These are phyloP conservation scores for Calyptomena viridis DNA, from an alignment of 2,113 vertebrate species.

Conservation along the genomic window DNA sequence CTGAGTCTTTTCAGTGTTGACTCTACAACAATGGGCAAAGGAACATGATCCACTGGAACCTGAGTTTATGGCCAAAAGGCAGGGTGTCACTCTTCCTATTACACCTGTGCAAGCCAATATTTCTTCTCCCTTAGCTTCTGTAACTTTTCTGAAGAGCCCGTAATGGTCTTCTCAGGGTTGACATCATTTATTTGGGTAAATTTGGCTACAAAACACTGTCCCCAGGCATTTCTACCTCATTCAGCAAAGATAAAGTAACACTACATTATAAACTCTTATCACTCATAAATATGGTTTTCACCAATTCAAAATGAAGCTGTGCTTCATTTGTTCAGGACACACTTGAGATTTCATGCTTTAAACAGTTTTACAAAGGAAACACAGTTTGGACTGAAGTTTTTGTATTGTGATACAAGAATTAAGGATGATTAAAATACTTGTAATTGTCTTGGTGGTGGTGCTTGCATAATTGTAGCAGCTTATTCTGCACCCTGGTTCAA, in stretches of 20 bases:
- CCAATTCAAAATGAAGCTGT: not conserved
- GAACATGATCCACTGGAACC: not conserved
- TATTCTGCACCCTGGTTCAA: not conserved
- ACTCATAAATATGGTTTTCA: not conserved
- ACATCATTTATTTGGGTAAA: not conserved
- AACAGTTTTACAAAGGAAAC: not conserved
- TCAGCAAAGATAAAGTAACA: not conserved
- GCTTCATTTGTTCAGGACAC: not conserved
- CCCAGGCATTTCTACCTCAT: not conserved
- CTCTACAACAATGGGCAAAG: not conserved
- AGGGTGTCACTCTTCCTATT: not conserved
- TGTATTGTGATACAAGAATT: not conserved
- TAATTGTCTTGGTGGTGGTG: not conserved
- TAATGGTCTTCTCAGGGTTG: not conserved
- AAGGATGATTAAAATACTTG: not conserved
- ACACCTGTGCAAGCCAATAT: not conserved
- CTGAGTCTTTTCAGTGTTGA: not conserved
- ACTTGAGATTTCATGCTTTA: not conserved
- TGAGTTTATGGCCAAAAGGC: not conserved
- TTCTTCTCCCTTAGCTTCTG: not conserved
- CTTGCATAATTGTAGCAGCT: not conserved
- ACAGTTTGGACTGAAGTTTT: not conserved
- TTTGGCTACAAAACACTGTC: not conserved
- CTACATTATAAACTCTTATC: not conserved
- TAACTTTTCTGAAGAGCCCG: not conserved